Conservation (phyloP, 2,888 invertebrate species). For the Eilema depressum region DNA sequence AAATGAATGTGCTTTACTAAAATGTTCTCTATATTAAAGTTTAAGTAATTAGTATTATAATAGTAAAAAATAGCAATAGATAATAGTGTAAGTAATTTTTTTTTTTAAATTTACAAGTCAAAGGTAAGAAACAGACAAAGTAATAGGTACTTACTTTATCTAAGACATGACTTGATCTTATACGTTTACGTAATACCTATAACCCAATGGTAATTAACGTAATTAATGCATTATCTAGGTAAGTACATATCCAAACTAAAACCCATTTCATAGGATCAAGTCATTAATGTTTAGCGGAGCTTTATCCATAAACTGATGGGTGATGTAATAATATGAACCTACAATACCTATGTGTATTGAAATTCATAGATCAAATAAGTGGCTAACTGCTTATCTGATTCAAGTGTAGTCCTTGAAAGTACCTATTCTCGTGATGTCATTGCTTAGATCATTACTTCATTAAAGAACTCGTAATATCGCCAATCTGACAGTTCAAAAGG, state of each 20-base stretch:
- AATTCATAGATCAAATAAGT: slow-evolving; percentile 6
- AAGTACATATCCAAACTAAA: background rate
- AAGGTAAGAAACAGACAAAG: background rate
- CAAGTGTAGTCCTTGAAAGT: slow-evolving; percentile 18
- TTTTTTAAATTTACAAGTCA: background rate
- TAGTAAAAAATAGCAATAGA: too few species aligned
- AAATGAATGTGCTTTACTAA: background rate
- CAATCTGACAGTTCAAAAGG: slow-evolving; percentile 43
- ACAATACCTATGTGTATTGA: background rate
- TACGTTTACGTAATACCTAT: background rate
- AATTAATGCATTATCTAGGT: background rate
- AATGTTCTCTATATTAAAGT: background rate
- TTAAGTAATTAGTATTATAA: too few species aligned
- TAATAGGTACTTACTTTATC: background rate
- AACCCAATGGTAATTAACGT: too few species aligned
- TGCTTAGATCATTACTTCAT: slow-evolving; percentile 28
- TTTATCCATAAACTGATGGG: background rate
- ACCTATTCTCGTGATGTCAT: slow-evolving; percentile 38
- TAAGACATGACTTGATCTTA: background rate
- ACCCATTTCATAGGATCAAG: background rate
- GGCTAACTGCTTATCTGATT: slow-evolving; percentile 3
- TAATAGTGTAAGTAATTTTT: too few species aligned
- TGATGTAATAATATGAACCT: background rate
- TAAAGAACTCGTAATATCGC: slow-evolving; percentile 22
- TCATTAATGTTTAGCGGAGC: background rate